Evolutionary conservation across 2,888 invertebrate genomes (phyloP).

Genomic region (Chloroclysta siterata): DNA sequence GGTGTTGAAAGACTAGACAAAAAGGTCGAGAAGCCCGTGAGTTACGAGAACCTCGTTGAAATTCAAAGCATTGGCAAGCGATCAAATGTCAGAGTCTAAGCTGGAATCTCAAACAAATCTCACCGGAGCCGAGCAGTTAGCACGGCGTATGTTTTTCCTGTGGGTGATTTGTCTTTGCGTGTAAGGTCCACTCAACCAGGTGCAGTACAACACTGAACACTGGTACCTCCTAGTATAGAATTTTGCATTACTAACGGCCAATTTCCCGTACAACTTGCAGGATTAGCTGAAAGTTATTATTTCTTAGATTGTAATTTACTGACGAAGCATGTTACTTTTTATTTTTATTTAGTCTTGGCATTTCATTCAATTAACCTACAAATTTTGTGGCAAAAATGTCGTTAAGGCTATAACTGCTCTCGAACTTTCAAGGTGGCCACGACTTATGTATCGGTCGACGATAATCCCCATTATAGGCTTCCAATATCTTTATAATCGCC

Average conservation of each 20-base stretch:
- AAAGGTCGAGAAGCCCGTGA: constrained; percentile 19
- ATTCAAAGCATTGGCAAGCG: constrained; percentile 50
- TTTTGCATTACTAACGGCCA: too few species aligned
- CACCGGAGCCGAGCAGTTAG: constrained; percentile 36
- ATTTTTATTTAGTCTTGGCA: background rate
- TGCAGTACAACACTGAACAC: constrained; percentile 42
- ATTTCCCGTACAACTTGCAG: too few species aligned
- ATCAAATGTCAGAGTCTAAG: constrained; percentile 58
- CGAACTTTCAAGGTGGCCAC: constrained; percentile 49
- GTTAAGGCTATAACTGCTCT: constrained; percentile 10
- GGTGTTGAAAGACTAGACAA: constrained; percentile 28
- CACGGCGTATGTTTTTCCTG: constrained; percentile 57
- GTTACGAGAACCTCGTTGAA: constrained; percentile 33
- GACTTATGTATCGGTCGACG: constrained; percentile 41
- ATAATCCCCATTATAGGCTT: constrained; percentile 45
- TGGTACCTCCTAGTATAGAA: constrained; percentile 18
- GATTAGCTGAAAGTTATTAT: too few species aligned
- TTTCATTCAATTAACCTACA: background rate
- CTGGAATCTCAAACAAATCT: constrained; percentile 50
- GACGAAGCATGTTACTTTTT: background rate
- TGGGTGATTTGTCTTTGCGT: constrained; percentile 61
- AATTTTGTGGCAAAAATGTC: background rate
- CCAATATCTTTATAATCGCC: constrained; percentile 44
- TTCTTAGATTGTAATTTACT: too few species aligned
- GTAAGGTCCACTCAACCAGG: constrained; percentile 58